Evolutionary conservation across 2,888 invertebrate genomes (phyloP), one percentile per base, ranked within the genome.

Genomic region (Mycalesis mineus): DNA sequence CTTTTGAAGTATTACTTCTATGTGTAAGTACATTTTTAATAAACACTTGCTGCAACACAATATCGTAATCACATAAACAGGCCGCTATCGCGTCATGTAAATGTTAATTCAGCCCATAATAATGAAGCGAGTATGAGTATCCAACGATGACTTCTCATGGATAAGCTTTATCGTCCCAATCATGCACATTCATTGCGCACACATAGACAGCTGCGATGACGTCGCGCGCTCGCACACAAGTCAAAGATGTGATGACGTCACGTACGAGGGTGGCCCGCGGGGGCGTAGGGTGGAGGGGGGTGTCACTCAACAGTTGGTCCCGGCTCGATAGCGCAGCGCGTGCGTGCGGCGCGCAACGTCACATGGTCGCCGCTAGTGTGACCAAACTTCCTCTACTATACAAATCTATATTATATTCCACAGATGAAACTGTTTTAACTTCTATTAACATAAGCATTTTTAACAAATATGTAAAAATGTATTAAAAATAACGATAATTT

Each of bases 271-370:
- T 29, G 39, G 52, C 48, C 47, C 53, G 58, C 55, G 61, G 65
- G 61, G 64, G 45, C n/a, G n/a, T n/a, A n/a, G n/a, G 65, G 57
- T 61, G 57, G 65, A 56, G 60, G 63, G 37, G 62, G 58, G 50
- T 22, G 61, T 75, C 76, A 81, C 80, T 86, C 86, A 88, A 88
- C 88, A 87, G 88, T 86, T 88, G 86, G 87, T 82, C 79, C 63
- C 74, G 56, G 81, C 79, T 84, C 84, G 78, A 85, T 84, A 83
- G 75, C 68, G 73, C 70, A 75, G 84, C 83, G 84, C 84, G 82
- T 87, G 85, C 85, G 84, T 83, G 83, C 68, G 65, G 59, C 66
- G 66, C 22, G 57, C 69, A 52, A 73, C 79, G 77, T 76, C 84
- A 82, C 80, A 78, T 78, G 75, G 73, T 65, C 69, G 67, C 65